Evolutionary conservation across 1,140 invertebrate species (phyloP).

Genomic region (Plodia interpunctella): DNA sequence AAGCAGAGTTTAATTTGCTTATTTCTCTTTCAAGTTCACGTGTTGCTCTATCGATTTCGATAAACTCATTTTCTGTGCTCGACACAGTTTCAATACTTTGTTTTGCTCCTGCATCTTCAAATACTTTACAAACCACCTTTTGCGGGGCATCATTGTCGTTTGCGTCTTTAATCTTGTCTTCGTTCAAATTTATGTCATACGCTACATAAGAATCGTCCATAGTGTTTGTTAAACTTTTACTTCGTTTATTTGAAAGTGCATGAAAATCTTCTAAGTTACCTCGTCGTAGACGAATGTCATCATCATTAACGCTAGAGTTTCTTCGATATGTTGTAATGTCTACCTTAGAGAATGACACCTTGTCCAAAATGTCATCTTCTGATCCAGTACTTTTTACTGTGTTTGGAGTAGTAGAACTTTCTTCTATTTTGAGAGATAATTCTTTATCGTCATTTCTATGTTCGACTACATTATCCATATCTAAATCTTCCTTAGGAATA

Average conservation of each 20-base stretch:
- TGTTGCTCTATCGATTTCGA: slow-evolving; percentile 70
- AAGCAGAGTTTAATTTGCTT: slow-evolving; percentile 61
- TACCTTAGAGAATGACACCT: slow-evolving; percentile 54
- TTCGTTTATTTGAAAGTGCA: slow-evolving; percentile 53
- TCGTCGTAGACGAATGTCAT: slow-evolving; percentile 58
- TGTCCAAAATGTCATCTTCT: slow-evolving; percentile 48
- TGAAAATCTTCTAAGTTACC: slow-evolving; percentile 68
- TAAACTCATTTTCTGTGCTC: slow-evolving; percentile 70
- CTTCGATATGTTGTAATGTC: slow-evolving; percentile 63
- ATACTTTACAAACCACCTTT: slow-evolving; percentile 65
- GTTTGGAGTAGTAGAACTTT: slow-evolving; percentile 19
- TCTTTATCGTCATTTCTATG: slow-evolving; percentile 6
- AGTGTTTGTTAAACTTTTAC: slow-evolving; percentile 62
- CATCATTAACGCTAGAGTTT: slow-evolving; percentile 69
- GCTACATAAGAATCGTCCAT: slow-evolving; percentile 43
- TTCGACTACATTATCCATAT: background rate
- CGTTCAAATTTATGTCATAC: slow-evolving; percentile 63
- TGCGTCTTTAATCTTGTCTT: slow-evolving; percentile 40
- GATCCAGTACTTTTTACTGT: slow-evolving; percentile 33
- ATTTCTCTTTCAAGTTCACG: slow-evolving; percentile 67
- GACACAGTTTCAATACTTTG: slow-evolving; percentile 62
- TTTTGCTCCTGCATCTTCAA: slow-evolving; percentile 45
- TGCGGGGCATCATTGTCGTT: slow-evolving; percentile 60
- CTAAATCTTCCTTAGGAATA: background rate
- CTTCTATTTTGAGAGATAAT: background rate